Conservation (phyloP, 2,113 vertebrate genomes). For the Pelecanus crispus region DNA sequence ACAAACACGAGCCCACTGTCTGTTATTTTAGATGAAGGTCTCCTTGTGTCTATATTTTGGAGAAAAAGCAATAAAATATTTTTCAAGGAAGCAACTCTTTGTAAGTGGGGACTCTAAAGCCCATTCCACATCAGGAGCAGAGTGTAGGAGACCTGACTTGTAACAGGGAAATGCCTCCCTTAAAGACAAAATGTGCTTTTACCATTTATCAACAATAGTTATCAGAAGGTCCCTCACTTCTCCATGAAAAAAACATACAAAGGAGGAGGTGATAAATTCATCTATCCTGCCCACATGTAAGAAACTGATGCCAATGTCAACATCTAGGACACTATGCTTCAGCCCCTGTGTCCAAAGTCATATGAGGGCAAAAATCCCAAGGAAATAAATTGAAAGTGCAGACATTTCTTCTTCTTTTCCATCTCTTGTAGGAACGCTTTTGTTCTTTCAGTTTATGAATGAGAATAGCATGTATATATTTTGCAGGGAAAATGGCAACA, state of each 20-base stretch:
- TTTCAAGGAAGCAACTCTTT: background rate
- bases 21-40: background rate
- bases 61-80: background rate
- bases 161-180: background rate
- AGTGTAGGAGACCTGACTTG: background rate
- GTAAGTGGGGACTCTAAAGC: background rate
- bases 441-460: background rate
- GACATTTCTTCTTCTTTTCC: background rate
- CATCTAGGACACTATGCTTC: background rate
- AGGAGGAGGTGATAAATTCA: background rate
- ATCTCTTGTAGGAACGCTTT: background rate
- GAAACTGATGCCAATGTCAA: background rate
- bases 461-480: background rate
- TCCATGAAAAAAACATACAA: background rate
- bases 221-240: background rate
- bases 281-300: background rate
- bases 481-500: rapidly evolving
- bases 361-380: background rate
- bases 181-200: background rate
- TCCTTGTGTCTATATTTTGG: background rate
- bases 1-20: background rate
- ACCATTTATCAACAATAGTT: background rate
- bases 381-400: background rate
- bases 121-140: background rate
- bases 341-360: background rate